phyloP scores from a whole-genome alignment of 92 coral and sea anemone species.

The Zoanthus sociatus region DNA sequence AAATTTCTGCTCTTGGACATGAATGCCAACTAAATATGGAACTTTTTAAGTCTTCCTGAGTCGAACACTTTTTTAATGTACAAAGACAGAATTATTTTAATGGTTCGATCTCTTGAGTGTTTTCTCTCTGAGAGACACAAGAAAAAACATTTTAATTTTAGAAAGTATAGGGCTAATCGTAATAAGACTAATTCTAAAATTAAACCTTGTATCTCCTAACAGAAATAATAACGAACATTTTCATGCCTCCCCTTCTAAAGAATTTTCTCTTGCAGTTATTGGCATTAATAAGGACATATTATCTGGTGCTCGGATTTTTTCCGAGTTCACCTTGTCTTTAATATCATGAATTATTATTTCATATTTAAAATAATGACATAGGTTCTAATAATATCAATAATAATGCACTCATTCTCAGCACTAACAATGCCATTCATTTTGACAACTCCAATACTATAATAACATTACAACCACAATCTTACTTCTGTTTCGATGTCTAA shows the following conservation, averaged over 20 bases:
- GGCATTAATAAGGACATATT: too few species aligned
- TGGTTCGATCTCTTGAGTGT: not conserved
- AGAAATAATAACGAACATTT: not conserved
- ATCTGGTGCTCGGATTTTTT: not conserved
- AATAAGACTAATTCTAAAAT: not conserved
- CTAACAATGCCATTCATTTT: not conserved
- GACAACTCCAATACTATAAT: not conserved
- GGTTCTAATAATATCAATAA: too few species aligned
- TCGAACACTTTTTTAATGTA: not conserved
- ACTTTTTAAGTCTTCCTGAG: not conserved
- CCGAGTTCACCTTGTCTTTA: too few species aligned
- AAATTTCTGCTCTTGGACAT: not conserved
- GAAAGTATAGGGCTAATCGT: not conserved
- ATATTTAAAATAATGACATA: too few species aligned
- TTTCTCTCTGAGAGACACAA: not conserved
- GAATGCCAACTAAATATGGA: not conserved
- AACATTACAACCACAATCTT: not conserved
- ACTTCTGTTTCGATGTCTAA: not conserved
- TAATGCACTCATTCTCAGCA: not conserved
- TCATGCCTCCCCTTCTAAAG: not conserved
- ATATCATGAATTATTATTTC: too few species aligned
- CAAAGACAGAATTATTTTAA: not conserved
- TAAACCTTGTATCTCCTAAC: not conserved
- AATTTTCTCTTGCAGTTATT: not conserved
- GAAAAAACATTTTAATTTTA: not conserved